Conservation (phyloP, 2,888 invertebrate species). For the Apeira syringaria region DNA sequence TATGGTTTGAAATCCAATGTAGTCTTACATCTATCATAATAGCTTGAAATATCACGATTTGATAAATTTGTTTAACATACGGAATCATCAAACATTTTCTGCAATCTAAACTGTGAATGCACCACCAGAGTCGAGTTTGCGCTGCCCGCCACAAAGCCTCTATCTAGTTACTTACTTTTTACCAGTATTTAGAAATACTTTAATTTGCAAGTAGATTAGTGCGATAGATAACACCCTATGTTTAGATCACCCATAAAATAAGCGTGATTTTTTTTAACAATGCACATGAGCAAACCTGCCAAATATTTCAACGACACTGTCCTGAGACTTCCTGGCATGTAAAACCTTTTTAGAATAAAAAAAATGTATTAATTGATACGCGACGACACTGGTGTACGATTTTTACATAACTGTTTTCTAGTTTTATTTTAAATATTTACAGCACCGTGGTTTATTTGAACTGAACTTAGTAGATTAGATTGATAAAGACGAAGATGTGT, state of each 20-base stretch:
- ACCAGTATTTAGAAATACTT: conserved; percentile 47
- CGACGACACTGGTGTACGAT: background rate
- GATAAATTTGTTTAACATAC: too few relatives aligned
- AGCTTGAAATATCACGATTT: background rate
- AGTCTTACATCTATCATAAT: background rate
- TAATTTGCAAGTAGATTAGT: conserved; percentile 53
- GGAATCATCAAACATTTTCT: too few relatives aligned
- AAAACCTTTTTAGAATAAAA: background rate
- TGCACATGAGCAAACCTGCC: background rate
- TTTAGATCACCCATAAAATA: conserved; percentile 3
- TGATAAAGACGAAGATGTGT: conserved; percentile 55
- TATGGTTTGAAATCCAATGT: background rate
- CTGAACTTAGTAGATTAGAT: conserved; percentile 65
- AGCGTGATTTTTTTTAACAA: conserved; percentile 11
- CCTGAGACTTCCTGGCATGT: conserved; percentile 3
- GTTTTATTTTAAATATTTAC: conserved; percentile 32
- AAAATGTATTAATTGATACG: too few relatives aligned
- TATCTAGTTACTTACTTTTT: too few relatives aligned
- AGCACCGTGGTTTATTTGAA: conserved; percentile 53
- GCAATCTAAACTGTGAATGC: conserved; percentile 57
- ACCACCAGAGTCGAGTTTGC: conserved; percentile 51
- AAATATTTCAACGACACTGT: background rate
- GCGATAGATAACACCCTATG: conserved; percentile 37
- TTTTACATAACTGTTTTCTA: conserved; percentile 25
- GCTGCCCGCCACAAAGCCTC: conserved; percentile 61